Evolutionary conservation across 2,888 invertebrate genomes (phyloP), one percentile per base, ranked within the genome.

Genomic region (Lypha dubia): DNA sequence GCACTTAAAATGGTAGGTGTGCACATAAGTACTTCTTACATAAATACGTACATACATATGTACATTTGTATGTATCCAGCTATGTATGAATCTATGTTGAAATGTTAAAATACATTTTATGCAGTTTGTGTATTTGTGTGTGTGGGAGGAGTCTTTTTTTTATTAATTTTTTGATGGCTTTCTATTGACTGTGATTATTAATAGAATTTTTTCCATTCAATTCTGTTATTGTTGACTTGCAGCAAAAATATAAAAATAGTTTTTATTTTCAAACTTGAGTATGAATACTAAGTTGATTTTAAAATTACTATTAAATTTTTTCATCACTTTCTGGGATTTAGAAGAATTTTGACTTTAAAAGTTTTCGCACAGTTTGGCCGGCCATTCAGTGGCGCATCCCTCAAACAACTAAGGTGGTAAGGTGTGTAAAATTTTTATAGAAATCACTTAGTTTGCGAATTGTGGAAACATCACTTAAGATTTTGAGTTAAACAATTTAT

Each of bases 121-220:
- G 63, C 51, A 58, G 32, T 28, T 68, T 28, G 11, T 35, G 13
- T 49, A 24, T 63, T 41, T 62, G 58, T 65, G 81, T 75, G 44
- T 77, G 81, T 65, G 77, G 84, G 84, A 74, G 84, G 84, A 84
- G 84, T 46, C 62, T 77, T 51, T 24, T 58, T 35, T 8, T 20
- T 65, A 28, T 68, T 51, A 13, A 63, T 8, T 24, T 24, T 56
- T 63, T n/a, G 38, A 63, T 58, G 60, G 20, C 28, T 60, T 35
- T 62, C 3, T 22, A 63, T 53, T 20, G 24, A 22, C 46, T 56
- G 24, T 24, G 67, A 70, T 74, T 77, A 68, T 62, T 73, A 73
- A 84, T 80, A 67, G 49, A 44, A 73, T 75, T 70, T 74, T 49
- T 49, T n/a, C n/a, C n/a, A 49, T 28, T 35, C 15, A 51, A 67